Evolutionary conservation across 2,797 vertebrate genomes (phyloP).

Genomic region (Hozukius guyotensis): DNA sequence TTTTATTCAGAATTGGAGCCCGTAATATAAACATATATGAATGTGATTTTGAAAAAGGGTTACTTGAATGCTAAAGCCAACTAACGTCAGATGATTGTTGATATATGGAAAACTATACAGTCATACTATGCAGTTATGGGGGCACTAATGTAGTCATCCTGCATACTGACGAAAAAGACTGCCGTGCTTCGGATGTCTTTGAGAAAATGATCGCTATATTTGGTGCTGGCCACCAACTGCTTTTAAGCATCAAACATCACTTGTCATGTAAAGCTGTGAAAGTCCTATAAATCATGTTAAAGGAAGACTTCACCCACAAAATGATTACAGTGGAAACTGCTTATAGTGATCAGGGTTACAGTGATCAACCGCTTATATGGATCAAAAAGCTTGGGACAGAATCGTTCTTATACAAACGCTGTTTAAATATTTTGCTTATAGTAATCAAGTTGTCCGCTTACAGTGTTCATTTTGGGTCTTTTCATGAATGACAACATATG

Average conservation of each 20-base stretch:
- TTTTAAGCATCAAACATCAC: constrained; percentile 41
- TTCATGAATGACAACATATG: no score
- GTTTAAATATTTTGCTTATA: no score
- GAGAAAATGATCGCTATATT: constrained; percentile 23
- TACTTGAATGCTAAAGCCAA: constrained; percentile 42
- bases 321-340: background rate
- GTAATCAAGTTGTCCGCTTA: no score
- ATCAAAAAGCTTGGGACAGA: no score
- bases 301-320: background rate
- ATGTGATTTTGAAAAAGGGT: constrained; percentile 13
- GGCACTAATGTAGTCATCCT: background rate
- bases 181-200: background rate
- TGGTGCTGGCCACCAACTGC: constrained; percentile 80
- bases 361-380: no score
- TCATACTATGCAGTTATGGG: constrained; percentile 49
- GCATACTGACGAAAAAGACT: constrained; percentile 11
- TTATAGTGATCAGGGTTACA: no score
- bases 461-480: no score
- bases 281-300: constrained; percentile 6
- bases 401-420: no score
- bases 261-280: constrained; percentile 40
- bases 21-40: constrained; percentile 14
- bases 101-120: constrained; percentile 7
- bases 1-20: constrained; percentile 29
- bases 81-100: constrained; percentile 33